Evolutionary conservation across 2,113 vertebrate genomes (phyloP).

Genomic region (Pterophyllum scalare): DNA sequence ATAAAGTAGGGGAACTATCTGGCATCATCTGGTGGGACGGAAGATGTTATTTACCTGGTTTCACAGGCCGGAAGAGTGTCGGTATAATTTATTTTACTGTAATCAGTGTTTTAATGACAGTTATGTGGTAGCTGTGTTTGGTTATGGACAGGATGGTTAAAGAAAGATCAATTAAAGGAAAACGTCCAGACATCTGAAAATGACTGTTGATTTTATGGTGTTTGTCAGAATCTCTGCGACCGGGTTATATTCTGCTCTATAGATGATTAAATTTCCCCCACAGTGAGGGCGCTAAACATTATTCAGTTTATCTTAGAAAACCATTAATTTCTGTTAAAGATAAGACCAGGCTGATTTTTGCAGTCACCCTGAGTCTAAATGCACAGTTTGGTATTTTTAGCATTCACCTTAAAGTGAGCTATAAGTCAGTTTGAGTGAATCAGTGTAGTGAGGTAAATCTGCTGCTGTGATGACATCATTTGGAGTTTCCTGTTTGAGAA

Average conservation of each 20-base stretch:
- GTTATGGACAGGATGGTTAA: conserved; percentile 38
- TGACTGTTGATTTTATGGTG: not conserved
- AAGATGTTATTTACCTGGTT: conserved; percentile 71
- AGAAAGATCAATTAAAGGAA: conserved; percentile 50
- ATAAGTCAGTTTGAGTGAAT: no score
- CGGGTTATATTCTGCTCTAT: not conserved
- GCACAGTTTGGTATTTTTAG: rapidly evolving
- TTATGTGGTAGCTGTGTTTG: conserved; percentile 31
- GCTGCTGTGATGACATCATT: not conserved
- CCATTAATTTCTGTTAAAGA: not conserved
- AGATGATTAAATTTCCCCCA: not conserved
- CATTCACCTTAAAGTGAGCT: not conserved
- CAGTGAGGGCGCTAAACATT: not conserved
- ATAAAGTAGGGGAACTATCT: not conserved
- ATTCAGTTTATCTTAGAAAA: not conserved
- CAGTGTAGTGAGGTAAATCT: not conserved
- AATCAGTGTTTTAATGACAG: conserved; percentile 17
- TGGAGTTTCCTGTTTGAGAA: not conserved
- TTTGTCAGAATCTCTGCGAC: not conserved
- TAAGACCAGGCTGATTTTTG: not conserved
- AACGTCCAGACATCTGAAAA: conserved; percentile 14
- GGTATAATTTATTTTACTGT: conserved; percentile 69
- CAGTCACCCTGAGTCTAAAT: not conserved
- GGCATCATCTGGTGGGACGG: conserved; percentile 1
- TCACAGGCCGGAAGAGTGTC: conserved; percentile 60